phyloP scores from a whole-genome alignment of 2,797 vertebrate genomes.

The Zalophus californianus region DNA sequence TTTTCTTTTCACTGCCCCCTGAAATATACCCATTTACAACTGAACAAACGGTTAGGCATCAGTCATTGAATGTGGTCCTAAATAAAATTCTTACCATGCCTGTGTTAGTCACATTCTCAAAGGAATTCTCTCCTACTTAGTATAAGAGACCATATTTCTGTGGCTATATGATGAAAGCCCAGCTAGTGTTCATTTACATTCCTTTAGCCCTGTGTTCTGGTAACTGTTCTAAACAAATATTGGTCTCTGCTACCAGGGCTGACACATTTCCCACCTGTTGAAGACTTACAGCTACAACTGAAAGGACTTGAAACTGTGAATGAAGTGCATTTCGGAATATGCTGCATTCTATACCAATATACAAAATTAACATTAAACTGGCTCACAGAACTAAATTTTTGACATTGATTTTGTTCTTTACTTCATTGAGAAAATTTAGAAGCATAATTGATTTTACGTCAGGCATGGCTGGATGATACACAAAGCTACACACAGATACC shows the following conservation, averaged over 20 bases:
- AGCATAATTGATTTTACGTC: no score
- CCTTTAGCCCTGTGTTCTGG: neutral
- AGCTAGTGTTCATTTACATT: neutral
- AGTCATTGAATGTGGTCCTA: neutral
- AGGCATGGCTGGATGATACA: neutral
- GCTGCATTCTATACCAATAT: no score
- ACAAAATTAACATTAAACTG: no score
- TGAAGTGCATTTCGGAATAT: no score
- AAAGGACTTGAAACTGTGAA: no score
- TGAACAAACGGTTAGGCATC: neutral
- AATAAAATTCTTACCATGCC: neutral
- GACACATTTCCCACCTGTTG: no score
- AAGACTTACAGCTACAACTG: no score
- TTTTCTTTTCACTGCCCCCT: neutral
- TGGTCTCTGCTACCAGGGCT: no score
- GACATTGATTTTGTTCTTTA: no score
- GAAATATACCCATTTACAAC: neutral
- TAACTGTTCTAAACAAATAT: no score
- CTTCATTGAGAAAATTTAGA: no score
- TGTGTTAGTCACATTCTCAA: neutral
- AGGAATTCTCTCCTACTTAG: neutral
- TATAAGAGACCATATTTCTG: neutral
- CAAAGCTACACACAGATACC: neutral
- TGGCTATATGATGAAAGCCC: neutral
- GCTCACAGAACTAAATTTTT: no score